A percentile compares a stretch with the other conserved stretches of the same genome.
Evolutionary conservation across 2,888 invertebrate species (phyloP).

Genomic region (Harpagoxenus sublaevis): DNA sequence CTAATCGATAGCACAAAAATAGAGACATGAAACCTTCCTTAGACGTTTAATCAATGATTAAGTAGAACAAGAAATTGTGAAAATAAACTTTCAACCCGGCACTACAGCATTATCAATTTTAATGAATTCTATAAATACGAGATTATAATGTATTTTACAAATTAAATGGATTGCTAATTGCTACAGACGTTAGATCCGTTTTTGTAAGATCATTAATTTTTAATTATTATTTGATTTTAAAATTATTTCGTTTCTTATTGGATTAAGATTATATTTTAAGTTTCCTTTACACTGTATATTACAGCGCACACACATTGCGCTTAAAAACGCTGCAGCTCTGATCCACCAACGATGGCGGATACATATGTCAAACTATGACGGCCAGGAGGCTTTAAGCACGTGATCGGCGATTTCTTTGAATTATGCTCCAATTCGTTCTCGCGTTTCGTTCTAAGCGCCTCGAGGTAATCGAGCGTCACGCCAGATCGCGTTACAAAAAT

Average conservation of each 20-base stretch:
- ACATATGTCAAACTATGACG: slow-evolving; percentile 8
- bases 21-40: slow-evolving; percentile 7
- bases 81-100: background rate
- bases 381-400: slow-evolving; percentile 70
- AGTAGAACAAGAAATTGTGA: background rate
- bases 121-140: background rate
- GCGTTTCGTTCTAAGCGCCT: slow-evolving; percentile 77
- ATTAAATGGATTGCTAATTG: background rate
- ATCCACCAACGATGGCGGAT: background rate
- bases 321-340: background rate
- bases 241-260: background rate
- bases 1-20: slow-evolving; percentile 45
- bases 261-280: background rate
- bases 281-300: background rate
- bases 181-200: background rate
- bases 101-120: background rate
- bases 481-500: slow-evolving; percentile 81
- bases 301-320: background rate
- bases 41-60: slow-evolving; percentile 30
- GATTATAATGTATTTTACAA: background rate
- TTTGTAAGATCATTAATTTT: slow-evolving; percentile 8
- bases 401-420: slow-evolving; percentile 80
- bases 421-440: slow-evolving; percentile 81
- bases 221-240: background rate
- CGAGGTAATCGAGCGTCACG: slow-evolving; percentile 76